These are phyloP conservation scores for Enoplosus armatus DNA, from an alignment of 2,797 vertebrate species.

Conservation along the genomic window DNA sequence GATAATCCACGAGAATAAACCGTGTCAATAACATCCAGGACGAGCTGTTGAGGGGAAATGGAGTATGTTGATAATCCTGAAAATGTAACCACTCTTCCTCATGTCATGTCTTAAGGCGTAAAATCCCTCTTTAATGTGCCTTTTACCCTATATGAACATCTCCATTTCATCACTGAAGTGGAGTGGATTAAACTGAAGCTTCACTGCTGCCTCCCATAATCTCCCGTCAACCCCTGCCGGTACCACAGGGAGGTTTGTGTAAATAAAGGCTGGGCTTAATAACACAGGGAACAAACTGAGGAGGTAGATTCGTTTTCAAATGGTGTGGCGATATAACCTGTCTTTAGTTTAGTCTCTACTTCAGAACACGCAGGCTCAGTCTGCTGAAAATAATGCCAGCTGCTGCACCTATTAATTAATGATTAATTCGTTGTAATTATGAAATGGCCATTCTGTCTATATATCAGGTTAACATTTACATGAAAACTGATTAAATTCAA, in stretches of 20 bases:
- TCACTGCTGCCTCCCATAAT: neutral
- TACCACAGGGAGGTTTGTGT: neutral
- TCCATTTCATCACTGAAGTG: neutral
- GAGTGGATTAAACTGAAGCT: slow-evolving; percentile 8
- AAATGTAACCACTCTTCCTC: neutral
- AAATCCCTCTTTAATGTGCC: slow-evolving; percentile 6
- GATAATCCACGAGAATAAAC: neutral
- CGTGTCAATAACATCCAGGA: neutral
- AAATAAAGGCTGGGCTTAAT: neutral
- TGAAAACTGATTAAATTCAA: too few species aligned
- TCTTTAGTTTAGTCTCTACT: too few species aligned
- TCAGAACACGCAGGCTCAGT: too few species aligned
- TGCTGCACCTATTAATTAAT: too few species aligned
- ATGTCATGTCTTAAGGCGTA: neutral
- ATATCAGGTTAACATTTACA: too few species aligned
- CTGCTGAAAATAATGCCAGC: too few species aligned
- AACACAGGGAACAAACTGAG: neutral
- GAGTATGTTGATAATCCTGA: neutral
- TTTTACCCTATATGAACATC: neutral
- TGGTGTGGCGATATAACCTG: too few species aligned
- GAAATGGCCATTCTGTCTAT: too few species aligned
- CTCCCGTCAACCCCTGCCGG: neutral
- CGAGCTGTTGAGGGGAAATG: neutral
- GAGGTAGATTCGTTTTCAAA: too few species aligned
- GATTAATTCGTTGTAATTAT: too few species aligned